Evolutionary conservation across 2,113 vertebrate species (phyloP).

Genomic region (Jacana jacana): DNA sequence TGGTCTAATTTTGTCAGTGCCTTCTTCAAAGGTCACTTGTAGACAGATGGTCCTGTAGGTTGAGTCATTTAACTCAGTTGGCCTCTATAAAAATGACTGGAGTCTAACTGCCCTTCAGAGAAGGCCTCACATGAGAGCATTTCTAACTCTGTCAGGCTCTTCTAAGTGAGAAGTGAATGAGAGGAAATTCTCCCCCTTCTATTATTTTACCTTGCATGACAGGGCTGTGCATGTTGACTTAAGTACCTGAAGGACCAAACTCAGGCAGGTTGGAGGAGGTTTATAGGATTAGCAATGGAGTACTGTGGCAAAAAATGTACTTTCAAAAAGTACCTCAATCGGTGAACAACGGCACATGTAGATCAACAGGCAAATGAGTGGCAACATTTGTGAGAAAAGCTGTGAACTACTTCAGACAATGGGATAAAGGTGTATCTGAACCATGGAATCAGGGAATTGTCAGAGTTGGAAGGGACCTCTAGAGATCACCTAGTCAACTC

Average conservation of each 20-base stretch:
- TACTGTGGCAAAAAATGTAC: fast-evolving
- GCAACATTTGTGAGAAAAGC: not conserved
- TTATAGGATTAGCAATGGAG: not conserved
- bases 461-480: too few species aligned
- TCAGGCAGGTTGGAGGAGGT: not conserved
- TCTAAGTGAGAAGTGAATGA: not conserved
- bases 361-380: not conserved
- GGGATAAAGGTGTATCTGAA: not conserved
- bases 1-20: not conserved
- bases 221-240: fast-evolving
- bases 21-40: not conserved
- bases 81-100: not conserved
- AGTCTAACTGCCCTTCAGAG: not conserved
- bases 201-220: not conserved
- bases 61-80: not conserved
- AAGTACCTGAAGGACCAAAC: not conserved
- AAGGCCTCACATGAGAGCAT: not conserved
- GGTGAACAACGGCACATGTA: not conserved
- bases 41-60: too few species aligned
- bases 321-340: not conserved
- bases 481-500: too few species aligned
- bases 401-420: not conserved
- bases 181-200: not conserved
- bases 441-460: too few species aligned
- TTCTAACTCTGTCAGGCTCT: not conserved